Evolutionary conservation across 1,140 invertebrate genomes (phyloP).

Genomic region (Heliconius hermathena): DNA sequence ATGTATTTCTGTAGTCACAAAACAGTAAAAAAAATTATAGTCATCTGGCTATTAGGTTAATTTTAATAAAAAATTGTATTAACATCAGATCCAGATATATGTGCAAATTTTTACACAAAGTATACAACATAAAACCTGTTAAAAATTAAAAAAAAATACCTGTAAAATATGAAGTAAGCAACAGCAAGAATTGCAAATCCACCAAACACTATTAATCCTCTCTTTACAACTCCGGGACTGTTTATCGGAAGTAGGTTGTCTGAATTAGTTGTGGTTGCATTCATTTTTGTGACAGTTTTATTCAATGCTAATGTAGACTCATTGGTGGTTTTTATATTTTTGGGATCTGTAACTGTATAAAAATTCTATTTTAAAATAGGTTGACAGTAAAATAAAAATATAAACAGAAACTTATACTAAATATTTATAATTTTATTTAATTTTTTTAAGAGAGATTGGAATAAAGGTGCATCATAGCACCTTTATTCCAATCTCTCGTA

Average conservation of each 20-base stretch:
- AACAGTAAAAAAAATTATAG: background rate
- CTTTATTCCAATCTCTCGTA: no score
- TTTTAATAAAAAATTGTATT: no score
- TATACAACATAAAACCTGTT: background rate
- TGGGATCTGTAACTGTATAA: constrained; percentile 5
- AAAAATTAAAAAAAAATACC: constrained; percentile 49
- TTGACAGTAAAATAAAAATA: background rate
- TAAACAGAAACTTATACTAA: background rate
- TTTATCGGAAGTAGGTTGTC: constrained; percentile 34
- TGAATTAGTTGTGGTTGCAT: constrained; percentile 23
- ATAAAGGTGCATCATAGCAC: no score
- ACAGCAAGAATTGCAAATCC: constrained; percentile 66
- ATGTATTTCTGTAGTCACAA: background rate
- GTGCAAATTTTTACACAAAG: no score
- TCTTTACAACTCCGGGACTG: constrained; percentile 66
- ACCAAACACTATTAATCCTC: constrained; percentile 72
- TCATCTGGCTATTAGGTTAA: no score
- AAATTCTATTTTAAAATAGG: background rate
- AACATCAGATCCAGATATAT: no score
- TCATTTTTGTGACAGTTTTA: constrained; percentile 20
- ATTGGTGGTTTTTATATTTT: background rate
- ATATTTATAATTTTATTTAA: no score
- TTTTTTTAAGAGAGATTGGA: no score
- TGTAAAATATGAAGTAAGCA: constrained; percentile 75
- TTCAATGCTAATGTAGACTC: background rate